Evolutionary conservation across 2,888 invertebrate species (phyloP).

Genomic region (Imbricaverruca yamaguchii): DNA sequence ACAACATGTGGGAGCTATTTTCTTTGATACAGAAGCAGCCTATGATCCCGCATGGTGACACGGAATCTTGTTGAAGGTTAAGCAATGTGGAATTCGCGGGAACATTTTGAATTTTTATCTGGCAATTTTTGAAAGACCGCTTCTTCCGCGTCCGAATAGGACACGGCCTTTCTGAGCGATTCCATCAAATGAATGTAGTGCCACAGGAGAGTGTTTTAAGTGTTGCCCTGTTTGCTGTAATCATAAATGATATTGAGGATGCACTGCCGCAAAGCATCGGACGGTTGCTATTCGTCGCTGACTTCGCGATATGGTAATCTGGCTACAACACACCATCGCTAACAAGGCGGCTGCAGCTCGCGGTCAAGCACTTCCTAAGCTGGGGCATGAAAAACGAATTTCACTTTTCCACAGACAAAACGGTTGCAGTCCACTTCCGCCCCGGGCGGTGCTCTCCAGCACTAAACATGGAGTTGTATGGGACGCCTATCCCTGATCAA

Average conservation of each 20-base stretch:
- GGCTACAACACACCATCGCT: background rate
- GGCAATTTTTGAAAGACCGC: background rate
- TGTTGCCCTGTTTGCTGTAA: background rate
- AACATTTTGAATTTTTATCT: background rate
- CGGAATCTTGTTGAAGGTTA: background rate
- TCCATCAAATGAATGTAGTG: background rate
- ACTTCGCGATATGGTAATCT: background rate
- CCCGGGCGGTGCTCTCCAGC: background rate
- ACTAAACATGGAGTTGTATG: background rate
- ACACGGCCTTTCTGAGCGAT: background rate
- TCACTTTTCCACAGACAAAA: background rate
- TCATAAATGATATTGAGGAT: background rate
- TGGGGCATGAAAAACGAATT: background rate
- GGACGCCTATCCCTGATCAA: background rate
- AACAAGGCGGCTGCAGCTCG: background rate
- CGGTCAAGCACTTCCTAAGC: background rate
- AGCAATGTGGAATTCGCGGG: background rate
- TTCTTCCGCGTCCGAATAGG: background rate
- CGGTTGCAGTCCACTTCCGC: background rate
- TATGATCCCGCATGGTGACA: background rate
- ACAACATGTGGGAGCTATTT: background rate
- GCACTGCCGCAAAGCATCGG: background rate
- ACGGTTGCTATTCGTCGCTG: background rate
- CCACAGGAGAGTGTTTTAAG: background rate
- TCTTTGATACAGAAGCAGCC: background rate